These are phyloP conservation scores for Gorsachius magnificus DNA, from an alignment of 2,797 vertebrate species.

Conservation along the genomic window DNA sequence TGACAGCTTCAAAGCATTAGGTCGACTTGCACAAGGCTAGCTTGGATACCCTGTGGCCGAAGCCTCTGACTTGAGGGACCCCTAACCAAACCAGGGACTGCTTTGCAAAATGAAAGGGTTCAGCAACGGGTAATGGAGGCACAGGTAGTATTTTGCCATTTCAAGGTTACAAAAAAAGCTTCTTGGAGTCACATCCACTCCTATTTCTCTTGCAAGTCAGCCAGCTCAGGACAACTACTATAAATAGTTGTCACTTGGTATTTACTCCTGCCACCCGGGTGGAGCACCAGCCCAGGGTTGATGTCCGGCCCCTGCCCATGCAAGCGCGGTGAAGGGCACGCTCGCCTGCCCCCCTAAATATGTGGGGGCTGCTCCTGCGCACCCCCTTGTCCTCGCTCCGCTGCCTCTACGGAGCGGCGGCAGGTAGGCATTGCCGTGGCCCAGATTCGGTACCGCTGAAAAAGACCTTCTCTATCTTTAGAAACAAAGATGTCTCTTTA, in stretches of 20 bases:
- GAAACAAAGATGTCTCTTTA: neutral
- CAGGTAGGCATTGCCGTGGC: neutral
- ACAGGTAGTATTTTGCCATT: neutral
- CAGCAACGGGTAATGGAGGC: neutral
- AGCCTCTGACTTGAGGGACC: neutral
- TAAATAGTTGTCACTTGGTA: conserved; percentile 17
- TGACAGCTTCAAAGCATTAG: neutral
- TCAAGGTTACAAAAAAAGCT: neutral
- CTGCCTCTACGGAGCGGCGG: neutral
- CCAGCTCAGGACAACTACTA: neutral
- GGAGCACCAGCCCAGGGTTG: rapidly evolving
- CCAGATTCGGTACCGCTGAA: neutral
- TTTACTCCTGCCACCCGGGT: neutral
- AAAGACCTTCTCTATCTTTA: neutral
- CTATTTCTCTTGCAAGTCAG: neutral
- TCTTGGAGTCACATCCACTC: neutral
- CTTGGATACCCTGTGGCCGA: neutral
- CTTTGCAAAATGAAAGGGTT: neutral
- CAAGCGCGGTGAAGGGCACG: neutral
- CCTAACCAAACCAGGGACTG: neutral
- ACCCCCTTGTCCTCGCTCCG: neutral
- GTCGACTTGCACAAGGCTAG: neutral
- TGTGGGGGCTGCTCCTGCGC: neutral
- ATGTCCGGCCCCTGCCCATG: neutral
- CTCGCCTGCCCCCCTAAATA: neutral